Evolutionary conservation across 2,797 vertebrate genomes (phyloP).

Genomic region (Allobates femoralis): DNA sequence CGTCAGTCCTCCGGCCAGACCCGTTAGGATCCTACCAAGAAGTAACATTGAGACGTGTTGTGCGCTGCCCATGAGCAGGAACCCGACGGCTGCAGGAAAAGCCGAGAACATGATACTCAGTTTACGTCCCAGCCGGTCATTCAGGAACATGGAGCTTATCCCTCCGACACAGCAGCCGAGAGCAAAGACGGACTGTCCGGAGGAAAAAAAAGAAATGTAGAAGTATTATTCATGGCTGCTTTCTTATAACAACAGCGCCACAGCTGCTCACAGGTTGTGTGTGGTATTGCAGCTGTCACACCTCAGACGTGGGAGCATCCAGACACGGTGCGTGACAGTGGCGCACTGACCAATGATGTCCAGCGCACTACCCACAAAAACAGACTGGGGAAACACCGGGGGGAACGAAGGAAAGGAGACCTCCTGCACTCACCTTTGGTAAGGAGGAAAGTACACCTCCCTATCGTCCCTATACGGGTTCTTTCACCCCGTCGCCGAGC

Average conservation of each 20-base stretch:
- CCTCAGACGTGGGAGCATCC: too few relatives aligned
- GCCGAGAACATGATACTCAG: constrained; percentile 91
- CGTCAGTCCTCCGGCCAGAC: constrained; percentile 87
- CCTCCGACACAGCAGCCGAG: constrained; percentile 87
- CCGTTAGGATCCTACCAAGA: constrained; percentile 86
- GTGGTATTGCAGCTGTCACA: too few relatives aligned
- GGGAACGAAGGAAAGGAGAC: too few relatives aligned
- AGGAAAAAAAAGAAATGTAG: not conserved
- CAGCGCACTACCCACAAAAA: too few relatives aligned
- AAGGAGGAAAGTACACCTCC: too few relatives aligned
- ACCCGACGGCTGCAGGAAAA: constrained; percentile 81
- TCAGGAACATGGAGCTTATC: constrained; percentile 89
- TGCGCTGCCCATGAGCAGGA: constrained; percentile 84
- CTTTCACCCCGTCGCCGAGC: too few relatives aligned
- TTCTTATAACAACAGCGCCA: not conserved
- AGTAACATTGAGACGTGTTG: constrained; percentile 84
- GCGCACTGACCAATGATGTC: too few relatives aligned
- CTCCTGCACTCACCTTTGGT: too few relatives aligned
- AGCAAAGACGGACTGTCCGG: constrained; percentile 83
- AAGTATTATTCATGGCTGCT: not conserved
- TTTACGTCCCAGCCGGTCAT: constrained; percentile 89
- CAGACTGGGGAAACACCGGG: too few relatives aligned
- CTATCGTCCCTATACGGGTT: too few relatives aligned
- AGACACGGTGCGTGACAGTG: too few relatives aligned
- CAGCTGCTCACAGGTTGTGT: not conserved